Conservation (phyloP, 2,113 vertebrate species). For the Perognathus longimembris region DNA sequence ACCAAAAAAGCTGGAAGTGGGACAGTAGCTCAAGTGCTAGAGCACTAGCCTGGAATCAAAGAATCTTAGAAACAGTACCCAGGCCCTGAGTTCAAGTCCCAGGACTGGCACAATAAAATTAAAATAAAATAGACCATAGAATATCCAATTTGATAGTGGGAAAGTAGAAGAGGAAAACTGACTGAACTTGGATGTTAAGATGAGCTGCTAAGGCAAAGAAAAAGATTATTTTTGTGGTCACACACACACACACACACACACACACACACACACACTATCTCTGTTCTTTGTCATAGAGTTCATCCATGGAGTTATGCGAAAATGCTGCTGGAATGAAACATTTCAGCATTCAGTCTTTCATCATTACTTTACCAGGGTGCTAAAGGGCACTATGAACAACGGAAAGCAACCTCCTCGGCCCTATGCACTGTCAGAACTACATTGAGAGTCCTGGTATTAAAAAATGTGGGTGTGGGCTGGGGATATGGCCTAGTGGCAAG, state of each 20-base stretch:
- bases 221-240: background rate
- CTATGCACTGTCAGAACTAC: background rate
- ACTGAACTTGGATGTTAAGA: background rate
- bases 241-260: background rate
- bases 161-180: slow-evolving; percentile 25
- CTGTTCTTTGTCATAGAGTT: background rate
- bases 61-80: too few species aligned
- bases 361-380: background rate
- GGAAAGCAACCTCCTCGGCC: background rate
- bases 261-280: background rate
- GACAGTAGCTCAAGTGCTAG: too few species aligned
- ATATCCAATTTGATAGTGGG: background rate
- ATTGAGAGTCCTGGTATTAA: background rate
- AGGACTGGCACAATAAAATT: too few species aligned
- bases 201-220: background rate
- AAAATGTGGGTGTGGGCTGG: background rate
- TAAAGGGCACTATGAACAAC: background rate
- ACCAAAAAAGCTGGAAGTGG: too few species aligned
- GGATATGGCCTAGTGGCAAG: too few species aligned
- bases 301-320: background rate
- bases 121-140: background rate
- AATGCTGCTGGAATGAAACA: background rate
- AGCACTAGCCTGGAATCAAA: too few species aligned
- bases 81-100: too few species aligned
- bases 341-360: background rate